These are phyloP conservation scores for Manduca sexta DNA, from an alignment of 1,140 invertebrate genomes.

Conservation along the genomic window DNA sequence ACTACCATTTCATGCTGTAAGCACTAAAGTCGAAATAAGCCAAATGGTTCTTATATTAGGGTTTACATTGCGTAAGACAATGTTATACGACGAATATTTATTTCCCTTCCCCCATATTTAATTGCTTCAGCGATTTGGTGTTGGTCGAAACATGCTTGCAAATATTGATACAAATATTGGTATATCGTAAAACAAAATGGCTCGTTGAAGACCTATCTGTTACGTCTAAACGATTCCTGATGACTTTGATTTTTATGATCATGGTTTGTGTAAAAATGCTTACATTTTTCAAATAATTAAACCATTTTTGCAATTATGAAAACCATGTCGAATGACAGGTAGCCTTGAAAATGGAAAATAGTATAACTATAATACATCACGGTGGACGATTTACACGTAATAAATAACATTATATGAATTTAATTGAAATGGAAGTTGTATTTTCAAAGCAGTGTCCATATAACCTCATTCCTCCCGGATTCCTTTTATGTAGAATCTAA, in stretches of 20 bases:
- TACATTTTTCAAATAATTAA: too few species aligned
- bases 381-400: too few species aligned
- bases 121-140: slow-evolving; percentile 29
- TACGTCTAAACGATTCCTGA: slow-evolving; percentile 60
- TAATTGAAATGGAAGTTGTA: too few species aligned
- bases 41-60: slow-evolving; percentile 2
- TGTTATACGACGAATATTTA: slow-evolving; percentile 22
- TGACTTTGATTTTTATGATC: slow-evolving; percentile 21
- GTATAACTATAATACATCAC: too few species aligned
- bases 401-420: too few species aligned
- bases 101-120: slow-evolving; percentile 17
- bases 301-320: too few species aligned
- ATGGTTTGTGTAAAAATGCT: slow-evolving; percentile 2
- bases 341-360: too few species aligned
- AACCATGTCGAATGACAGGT: too few species aligned
- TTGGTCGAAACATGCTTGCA: slow-evolving; percentile 23
- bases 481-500: too few species aligned
- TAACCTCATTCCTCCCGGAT: too few species aligned
- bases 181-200: slow-evolving; percentile 20
- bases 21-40: slow-evolving; percentile 1
- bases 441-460: too few species aligned
- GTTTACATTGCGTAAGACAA: slow-evolving; percentile 15
- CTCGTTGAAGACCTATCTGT: slow-evolving; percentile 38
- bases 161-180: slow-evolving; percentile 36
- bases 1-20: too few species aligned